These are phyloP conservation scores for Polyploca ridens DNA, from an alignment of 2,888 invertebrate genomes.

Conservation along the genomic window DNA sequence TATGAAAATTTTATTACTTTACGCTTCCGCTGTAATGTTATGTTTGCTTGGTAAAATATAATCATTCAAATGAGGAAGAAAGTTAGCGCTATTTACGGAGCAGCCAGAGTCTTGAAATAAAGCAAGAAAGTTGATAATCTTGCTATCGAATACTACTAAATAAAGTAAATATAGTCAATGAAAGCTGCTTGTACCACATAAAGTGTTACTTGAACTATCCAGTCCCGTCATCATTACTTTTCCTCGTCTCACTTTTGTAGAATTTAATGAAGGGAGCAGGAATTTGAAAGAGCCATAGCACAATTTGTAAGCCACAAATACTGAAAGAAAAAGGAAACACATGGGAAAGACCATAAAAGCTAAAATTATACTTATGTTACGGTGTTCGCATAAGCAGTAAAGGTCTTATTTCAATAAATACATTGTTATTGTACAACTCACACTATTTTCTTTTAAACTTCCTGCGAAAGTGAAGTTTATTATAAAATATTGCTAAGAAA, in stretches of 20 bases:
- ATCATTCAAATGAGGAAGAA: conserved; percentile 1
- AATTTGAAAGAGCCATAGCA: background rate
- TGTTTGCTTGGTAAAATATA: background rate
- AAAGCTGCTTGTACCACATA: background rate
- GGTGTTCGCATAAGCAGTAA: too few relatives aligned
- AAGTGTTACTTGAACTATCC: background rate
- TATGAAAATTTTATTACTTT: background rate
- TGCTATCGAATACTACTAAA: background rate
- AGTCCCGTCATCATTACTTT: background rate
- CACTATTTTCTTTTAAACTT: too few relatives aligned
- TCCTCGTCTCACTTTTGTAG: background rate
- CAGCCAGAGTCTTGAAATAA: background rate
- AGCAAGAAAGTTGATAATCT: background rate
- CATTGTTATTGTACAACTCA: too few relatives aligned
- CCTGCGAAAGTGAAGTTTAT: too few relatives aligned
- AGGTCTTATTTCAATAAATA: too few relatives aligned
- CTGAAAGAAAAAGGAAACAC: background rate
- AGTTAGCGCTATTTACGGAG: conserved; percentile 1
- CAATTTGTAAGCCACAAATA: background rate
- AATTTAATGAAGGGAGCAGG: background rate
- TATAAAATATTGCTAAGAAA: too few relatives aligned
- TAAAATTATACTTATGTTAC: too few relatives aligned
- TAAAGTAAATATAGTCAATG: background rate
- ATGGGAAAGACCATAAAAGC: too few relatives aligned
- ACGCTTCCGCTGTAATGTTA: background rate